A percentile compares a stretch with the other conserved stretches of the same genome.
Conservation (phyloP, 2,113 vertebrate species). For the Machaerirhynchus nigripectus region DNA sequence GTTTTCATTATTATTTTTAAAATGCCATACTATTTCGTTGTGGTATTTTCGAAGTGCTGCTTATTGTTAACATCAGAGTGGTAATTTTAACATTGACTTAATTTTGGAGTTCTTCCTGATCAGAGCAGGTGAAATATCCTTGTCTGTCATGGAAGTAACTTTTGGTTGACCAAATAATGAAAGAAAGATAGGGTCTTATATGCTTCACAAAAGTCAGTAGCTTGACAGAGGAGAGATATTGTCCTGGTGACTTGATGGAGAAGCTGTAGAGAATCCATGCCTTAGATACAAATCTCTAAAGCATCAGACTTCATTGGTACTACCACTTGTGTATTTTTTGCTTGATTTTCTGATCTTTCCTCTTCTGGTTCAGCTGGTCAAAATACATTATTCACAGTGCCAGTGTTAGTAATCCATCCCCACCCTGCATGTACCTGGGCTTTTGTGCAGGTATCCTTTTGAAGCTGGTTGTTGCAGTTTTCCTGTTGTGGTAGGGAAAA, state of each 20-base stretch:
- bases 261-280: background rate
- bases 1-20: background rate
- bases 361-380: background rate
- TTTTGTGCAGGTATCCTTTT: background rate
- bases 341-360: background rate
- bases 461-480: background rate
- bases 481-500: background rate
- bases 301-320: background rate
- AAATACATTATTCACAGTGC: background rate
- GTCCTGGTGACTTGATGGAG: background rate
- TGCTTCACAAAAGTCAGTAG: background rate
- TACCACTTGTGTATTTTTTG: background rate
- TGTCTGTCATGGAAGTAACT: background rate
- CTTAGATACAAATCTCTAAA: background rate
- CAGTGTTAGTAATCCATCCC: background rate
- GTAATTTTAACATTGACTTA: background rate
- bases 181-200: background rate
- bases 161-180: background rate
- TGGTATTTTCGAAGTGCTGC: background rate
- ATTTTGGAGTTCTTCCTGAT: background rate
- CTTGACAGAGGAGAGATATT: background rate
- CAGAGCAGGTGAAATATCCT: background rate
- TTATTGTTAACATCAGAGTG: background rate
- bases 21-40: background rate
- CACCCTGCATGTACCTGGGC: rapidly evolving